A percentile compares a stretch with the other conserved stretches of the same genome.
Evolutionary conservation across 2,888 invertebrate species (phyloP).

Genomic region (Hypselothyrea guttata): DNA sequence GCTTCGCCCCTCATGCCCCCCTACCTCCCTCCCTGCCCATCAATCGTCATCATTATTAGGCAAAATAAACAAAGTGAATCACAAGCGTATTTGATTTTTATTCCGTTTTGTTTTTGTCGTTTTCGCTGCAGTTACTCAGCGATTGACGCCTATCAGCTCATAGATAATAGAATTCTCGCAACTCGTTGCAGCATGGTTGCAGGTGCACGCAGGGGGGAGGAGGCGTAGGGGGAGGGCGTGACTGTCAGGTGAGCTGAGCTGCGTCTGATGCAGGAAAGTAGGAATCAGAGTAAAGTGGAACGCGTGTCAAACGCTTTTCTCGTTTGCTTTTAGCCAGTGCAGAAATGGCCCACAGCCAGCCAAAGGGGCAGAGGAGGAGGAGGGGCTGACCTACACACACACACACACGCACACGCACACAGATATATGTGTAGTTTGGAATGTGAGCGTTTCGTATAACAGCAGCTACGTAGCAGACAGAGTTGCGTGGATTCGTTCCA

Average conservation of each 20-base stretch:
- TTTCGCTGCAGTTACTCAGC: conserved; percentile 6
- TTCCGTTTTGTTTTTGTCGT: neutral
- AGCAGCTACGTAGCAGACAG: neutral
- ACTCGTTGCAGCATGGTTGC: too few species aligned
- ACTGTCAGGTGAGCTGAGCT: neutral
- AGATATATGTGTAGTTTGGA: conserved; percentile 22
- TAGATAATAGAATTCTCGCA: conserved; percentile 1
- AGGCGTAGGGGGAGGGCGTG: neutral
- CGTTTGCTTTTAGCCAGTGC: neutral
- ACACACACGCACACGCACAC: too few species aligned
- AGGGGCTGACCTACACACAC: neutral
- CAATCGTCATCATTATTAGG: neutral
- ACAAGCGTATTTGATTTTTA: conserved; percentile 1
- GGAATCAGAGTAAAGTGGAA: conserved; percentile 13
- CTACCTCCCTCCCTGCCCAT: neutral
- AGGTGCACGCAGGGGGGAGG: neutral
- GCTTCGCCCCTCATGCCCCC: too few species aligned
- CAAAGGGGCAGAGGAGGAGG: neutral
- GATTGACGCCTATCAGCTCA: conserved; percentile 3
- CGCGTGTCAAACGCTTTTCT: conserved; percentile 16
- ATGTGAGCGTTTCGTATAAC: conserved; percentile 17
- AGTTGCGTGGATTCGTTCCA: too few species aligned
- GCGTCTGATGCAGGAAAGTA: conserved; percentile 6
- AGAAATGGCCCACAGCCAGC: neutral
- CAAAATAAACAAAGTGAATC: conserved; percentile 8